Evolutionary conservation across 2,797 vertebrate genomes (phyloP).

Genomic region (Kryptopterus vitreolus): DNA sequence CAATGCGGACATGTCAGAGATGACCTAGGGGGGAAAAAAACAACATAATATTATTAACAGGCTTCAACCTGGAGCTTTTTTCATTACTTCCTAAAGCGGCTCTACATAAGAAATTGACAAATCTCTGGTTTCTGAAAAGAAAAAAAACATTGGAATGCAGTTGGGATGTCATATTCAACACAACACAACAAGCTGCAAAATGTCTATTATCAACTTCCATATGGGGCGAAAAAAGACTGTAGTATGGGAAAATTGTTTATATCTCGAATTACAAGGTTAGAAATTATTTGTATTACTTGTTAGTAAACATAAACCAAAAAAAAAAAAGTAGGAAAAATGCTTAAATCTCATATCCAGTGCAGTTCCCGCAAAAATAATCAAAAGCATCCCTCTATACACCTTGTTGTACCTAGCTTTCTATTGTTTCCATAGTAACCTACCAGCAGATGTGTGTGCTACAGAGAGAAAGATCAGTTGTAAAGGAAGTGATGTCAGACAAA

Average conservation of each 20-base stretch:
- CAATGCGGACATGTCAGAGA: slow-evolving; percentile 96
- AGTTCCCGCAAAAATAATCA: background rate
- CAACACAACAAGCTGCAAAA: background rate
- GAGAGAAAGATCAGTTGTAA: background rate
- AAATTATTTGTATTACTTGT: background rate
- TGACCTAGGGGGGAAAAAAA: slow-evolving; percentile 73
- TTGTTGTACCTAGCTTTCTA: background rate
- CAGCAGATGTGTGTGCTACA: background rate
- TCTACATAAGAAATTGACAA: background rate
- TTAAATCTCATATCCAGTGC: background rate
- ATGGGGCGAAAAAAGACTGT: background rate
- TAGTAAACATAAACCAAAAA: background rate
- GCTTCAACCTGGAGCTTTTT: background rate
- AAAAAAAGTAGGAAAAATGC: too few relatives aligned
- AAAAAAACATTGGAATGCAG: background rate
- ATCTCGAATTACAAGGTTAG: background rate
- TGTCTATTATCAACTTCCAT: too few relatives aligned
- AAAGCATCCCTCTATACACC: too few relatives aligned
- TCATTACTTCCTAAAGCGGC: background rate
- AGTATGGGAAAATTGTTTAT: background rate
- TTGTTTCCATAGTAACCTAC: background rate
- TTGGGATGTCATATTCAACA: background rate
- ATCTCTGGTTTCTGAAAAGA: background rate
- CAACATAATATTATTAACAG: background rate
- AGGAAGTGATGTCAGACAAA: slow-evolving; percentile 40